A percentile compares a stretch with the other conserved stretches of the same genome.
These are phyloP conservation scores for Dendroctonus ponderosae DNA, from an alignment of 1,140 invertebrate genomes.

Conservation along the genomic window DNA sequence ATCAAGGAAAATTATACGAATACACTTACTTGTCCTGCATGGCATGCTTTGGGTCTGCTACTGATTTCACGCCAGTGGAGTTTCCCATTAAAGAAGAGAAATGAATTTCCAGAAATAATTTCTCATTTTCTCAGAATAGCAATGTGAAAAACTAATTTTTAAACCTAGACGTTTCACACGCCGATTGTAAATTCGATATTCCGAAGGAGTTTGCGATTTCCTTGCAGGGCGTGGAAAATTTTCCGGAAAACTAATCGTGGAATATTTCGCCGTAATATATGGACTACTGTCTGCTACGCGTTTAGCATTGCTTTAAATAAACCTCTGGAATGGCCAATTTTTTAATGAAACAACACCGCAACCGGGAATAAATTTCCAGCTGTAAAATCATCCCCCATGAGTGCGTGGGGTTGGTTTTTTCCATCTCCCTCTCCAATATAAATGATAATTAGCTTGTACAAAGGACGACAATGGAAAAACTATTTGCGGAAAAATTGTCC, in stretches of 20 bases:
- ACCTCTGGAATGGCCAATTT: conserved; percentile 13
- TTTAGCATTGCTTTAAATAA: conserved; percentile 29
- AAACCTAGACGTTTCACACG: conserved; percentile 11
- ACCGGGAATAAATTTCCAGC: conserved; percentile 12
- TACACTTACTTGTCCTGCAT: too few relatives aligned
- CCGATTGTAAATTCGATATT: conserved; percentile 19
- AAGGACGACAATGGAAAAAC: conserved; percentile 11
- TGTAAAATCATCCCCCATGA: conserved; percentile 6
- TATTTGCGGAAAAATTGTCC: background rate
- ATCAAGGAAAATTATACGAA: too few relatives aligned
- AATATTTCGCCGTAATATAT: conserved; percentile 24
- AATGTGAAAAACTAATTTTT: conserved; percentile 19
- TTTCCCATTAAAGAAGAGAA: too few relatives aligned
- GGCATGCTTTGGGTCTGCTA: too few relatives aligned
- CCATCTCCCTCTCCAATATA: conserved; percentile 6
- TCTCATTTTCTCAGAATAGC: background rate
- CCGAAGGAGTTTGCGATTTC: conserved; percentile 10
- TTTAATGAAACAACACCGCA: conserved; percentile 21
- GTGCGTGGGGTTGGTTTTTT: conserved; percentile 5
- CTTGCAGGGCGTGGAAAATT: conserved; percentile 15
- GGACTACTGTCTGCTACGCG: conserved; percentile 15
- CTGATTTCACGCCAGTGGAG: too few relatives aligned
- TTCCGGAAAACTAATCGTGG: conserved; percentile 20
- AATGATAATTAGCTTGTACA: conserved; percentile 4
- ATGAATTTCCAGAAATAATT: background rate